Conservation (phyloP, 2,797 vertebrate genomes). For the Aratinga solstitialis region DNA sequence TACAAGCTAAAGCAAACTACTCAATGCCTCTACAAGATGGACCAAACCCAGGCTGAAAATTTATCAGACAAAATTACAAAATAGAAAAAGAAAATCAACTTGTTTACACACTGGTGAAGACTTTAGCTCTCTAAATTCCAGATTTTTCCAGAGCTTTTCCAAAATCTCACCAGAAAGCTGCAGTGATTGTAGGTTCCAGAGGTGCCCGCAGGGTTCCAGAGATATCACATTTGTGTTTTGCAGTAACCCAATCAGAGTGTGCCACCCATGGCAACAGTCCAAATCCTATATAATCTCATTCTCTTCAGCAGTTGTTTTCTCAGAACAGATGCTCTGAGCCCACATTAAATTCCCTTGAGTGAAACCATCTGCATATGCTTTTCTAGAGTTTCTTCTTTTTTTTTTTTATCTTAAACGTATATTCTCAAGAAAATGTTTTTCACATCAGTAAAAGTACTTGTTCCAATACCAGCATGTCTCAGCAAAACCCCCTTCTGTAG, state of each 20-base stretch:
- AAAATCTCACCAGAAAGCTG: not conserved
- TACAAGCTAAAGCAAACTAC: not conserved
- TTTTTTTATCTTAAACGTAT: not conserved
- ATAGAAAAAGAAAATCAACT: not conserved
- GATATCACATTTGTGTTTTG: not conserved
- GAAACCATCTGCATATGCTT: not conserved
- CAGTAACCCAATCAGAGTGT: not conserved
- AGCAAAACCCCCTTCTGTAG: not conserved
- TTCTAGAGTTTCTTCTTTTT: not conserved
- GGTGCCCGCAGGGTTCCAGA: not conserved
- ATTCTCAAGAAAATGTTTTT: not conserved
- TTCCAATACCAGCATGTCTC: not conserved
- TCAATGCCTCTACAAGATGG: not conserved
- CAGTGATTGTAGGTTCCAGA: not conserved
- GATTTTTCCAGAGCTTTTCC: not conserved
- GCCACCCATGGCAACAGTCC: not conserved
- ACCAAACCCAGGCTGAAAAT: not conserved
- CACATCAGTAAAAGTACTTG: not conserved
- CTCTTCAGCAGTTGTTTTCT: slow-evolving; percentile 46
- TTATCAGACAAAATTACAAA: not conserved
- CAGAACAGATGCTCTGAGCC: slow-evolving; percentile 34
- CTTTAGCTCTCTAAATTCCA: not conserved
- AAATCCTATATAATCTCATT: slow-evolving; percentile 41
- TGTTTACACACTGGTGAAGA: not conserved
- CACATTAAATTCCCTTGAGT: not conserved